A percentile compares a stretch with the other conserved stretches of the same genome.
These are phyloP conservation scores for Macropus fuliginosus DNA, from an alignment of 2,797 vertebrate genomes.

Conservation along the genomic window DNA sequence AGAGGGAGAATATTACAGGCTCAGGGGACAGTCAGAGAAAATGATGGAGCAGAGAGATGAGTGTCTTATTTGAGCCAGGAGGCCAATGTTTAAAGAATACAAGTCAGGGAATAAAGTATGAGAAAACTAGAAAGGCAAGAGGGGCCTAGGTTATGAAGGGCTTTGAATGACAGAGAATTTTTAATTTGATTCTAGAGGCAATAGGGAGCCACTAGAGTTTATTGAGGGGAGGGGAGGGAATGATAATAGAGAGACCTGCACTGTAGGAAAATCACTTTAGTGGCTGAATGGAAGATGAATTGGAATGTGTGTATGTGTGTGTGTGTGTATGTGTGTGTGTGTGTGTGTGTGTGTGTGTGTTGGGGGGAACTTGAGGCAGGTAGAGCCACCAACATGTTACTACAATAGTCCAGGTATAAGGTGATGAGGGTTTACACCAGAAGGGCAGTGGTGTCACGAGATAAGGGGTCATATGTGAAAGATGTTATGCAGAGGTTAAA, in stretches of 20 bases:
- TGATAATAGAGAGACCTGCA: neutral
- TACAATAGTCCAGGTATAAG: too few species aligned
- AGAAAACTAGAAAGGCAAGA: neutral
- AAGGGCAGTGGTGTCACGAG: too few species aligned
- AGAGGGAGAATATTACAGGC: too few species aligned
- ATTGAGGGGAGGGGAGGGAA: neutral
- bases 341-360: too few species aligned
- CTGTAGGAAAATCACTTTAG: neutral
- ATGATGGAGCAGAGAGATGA: neutral
- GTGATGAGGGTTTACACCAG: too few species aligned
- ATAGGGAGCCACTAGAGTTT: neutral
- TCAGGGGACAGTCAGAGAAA: neutral
- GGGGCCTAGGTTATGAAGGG: too few species aligned
- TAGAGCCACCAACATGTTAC: neutral
- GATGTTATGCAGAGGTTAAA: too few species aligned
- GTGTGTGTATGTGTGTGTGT: too few species aligned
- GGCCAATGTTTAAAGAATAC: neutral
- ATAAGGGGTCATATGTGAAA: too few species aligned
- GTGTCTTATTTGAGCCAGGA: neutral
- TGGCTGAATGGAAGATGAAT: neutral
- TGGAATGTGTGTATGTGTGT: too few species aligned
- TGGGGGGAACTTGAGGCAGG: neutral
- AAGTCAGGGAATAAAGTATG: neutral
- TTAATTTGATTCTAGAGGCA: neutral
- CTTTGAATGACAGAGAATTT: neutral